Evolutionary conservation across 2,888 invertebrate species (phyloP), one percentile per base, ranked within the genome.

Genomic region (Sericinus montela): DNA sequence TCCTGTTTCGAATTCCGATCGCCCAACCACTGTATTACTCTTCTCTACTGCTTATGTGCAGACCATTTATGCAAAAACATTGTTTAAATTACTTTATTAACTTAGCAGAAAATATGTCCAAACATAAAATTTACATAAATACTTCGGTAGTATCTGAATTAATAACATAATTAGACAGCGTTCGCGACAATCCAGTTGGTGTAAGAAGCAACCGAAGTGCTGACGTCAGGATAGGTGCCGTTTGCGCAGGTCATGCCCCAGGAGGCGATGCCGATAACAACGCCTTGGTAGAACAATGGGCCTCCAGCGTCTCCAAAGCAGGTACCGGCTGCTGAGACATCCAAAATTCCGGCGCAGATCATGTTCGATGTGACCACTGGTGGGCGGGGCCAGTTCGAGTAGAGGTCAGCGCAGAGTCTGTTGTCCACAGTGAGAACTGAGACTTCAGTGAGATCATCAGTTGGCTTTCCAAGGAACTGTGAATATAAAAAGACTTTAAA

Each of bases 221-320:
- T 85, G 46, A 88, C 74, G 34, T 83, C 84, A 0, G 88, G 88
- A 58, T 74, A 81, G 52, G 64, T 61, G 15, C 67, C 65, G 50
- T 72, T 68, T 16, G 80, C 85, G 55, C 85, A 86, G 13, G 75
- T 72, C 51, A 69, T 72, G 50, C 85, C 81, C 69, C 77, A 82
- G 48, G 84, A 80, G 29, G 80, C 78, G 46, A 85, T 64, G 25
- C 84, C 85, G 51, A 85, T 69, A 45, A 80, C 68, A 45, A 67
- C 66, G 3, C 52, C 10, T 38, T 69, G 67, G 52, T 64, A 64
- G 60, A 57, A 58, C 23, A 62, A 46, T 0, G 63, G 61, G n/a
- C 60, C 61, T 0, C 65, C 87, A 45, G 80, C 77, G 66, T 87
- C 86, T 0, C 60, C 64, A n/a, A 58, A 57, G 48, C 65, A 64